Percentiles rank a stretch among this genome's conserved stretches.
phyloP scores from a whole-genome alignment of 2,113 vertebrate genomes.

The Anarrhichthys ocellatus region DNA sequence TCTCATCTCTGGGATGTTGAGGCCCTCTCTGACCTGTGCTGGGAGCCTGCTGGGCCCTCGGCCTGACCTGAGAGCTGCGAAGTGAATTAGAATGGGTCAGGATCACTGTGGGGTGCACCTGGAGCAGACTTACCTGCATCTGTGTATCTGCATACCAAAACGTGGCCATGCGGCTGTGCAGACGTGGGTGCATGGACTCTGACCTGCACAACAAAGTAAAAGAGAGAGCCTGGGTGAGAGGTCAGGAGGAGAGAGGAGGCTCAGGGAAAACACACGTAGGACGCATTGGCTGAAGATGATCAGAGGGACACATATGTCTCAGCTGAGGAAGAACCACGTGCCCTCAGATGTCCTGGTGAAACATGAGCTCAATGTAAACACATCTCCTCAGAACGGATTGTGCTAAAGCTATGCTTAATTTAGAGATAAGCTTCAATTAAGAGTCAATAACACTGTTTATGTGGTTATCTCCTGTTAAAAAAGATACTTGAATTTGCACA shows the following conservation, averaged over 20 bases:
- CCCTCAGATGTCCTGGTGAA: constrained; percentile 62
- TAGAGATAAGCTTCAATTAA: constrained; percentile 20
- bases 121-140: constrained; percentile 80
- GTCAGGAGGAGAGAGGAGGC: constrained; percentile 71
- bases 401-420: constrained; percentile 14
- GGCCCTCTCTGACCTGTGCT: constrained; percentile 78
- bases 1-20: constrained; percentile 79
- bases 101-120: constrained; percentile 75
- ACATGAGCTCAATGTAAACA: constrained; percentile 64
- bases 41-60: constrained; percentile 76
- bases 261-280: constrained; percentile 73
- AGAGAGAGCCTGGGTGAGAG: constrained; percentile 75
- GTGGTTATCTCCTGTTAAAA: constrained; percentile 22
- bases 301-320: constrained; percentile 71
- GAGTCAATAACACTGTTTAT: constrained; percentile 24
- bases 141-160: constrained; percentile 75
- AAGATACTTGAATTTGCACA: constrained; percentile 27
- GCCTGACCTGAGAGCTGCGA: constrained; percentile 76
- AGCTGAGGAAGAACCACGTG: constrained; percentile 74
- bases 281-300: constrained; percentile 74
- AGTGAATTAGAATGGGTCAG: constrained; percentile 68
- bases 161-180: constrained; percentile 63
- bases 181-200: constrained; percentile 69
- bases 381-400: constrained; percentile 1
- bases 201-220: constrained; percentile 82